These are phyloP conservation scores for Caenorhabditis sp. DNA, from an alignment of 2,888 invertebrate genomes.

Conservation along the genomic window DNA sequence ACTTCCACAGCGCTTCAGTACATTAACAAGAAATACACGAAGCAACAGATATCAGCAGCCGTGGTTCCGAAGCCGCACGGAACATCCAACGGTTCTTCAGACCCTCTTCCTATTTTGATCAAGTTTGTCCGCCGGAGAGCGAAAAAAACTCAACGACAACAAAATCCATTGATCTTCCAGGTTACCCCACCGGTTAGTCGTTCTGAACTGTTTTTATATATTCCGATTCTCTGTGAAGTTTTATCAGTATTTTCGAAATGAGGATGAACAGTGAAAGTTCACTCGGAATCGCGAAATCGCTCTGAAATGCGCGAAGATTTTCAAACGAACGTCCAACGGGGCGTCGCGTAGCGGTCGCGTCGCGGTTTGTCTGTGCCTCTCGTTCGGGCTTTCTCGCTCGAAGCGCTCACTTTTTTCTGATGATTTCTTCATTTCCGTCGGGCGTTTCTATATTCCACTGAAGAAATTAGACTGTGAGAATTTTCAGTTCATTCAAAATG, in stretches of 20 bases:
- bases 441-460: background rate
- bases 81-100: constrained; percentile 12
- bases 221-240: too few species aligned
- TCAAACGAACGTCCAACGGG: constrained; percentile 53
- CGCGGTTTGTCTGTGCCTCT: constrained; percentile 34
- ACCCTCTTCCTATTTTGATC: constrained; percentile 42
- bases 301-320: constrained; percentile 33
- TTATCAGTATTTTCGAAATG: too few species aligned
- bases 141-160: constrained; percentile 35
- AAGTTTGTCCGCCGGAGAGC: constrained; percentile 50
- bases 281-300: background rate
- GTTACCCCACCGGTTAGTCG: constrained; percentile 2
- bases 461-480: background rate
- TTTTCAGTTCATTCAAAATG: too few species aligned
- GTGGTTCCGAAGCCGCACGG: constrained; percentile 10
- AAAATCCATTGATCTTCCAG: constrained; percentile 39
- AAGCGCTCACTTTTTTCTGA: constrained; percentile 26
- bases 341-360: constrained; percentile 66
- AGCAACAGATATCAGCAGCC: constrained; percentile 30
- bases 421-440: background rate
- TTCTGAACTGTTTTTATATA: too few species aligned
- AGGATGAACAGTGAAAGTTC: background rate
- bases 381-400: constrained; percentile 13
- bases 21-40: constrained; percentile 63
- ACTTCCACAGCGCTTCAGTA: constrained; percentile 70